Evolutionary conservation across 2,797 vertebrate genomes (phyloP).

Genomic region (Poecile montanus): DNA sequence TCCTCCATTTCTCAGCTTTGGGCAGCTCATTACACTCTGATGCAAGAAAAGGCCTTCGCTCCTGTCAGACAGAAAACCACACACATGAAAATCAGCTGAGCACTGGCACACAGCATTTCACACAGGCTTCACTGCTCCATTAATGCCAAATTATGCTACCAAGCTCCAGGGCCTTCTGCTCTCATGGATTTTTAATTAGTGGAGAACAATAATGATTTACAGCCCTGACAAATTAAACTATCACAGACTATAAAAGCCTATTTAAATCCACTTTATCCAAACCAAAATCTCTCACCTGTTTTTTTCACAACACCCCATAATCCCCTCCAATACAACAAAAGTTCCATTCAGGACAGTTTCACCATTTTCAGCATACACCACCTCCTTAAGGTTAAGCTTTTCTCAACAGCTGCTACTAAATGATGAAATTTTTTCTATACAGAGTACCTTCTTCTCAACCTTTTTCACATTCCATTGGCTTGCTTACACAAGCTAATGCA

Average conservation of each 20-base stretch:
- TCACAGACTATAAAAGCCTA: background rate
- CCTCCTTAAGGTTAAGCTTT: background rate
- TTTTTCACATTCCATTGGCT: background rate
- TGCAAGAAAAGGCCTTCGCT: constrained; percentile 91
- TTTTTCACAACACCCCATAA: background rate
- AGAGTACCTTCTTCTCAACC: background rate
- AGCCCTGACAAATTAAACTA: background rate
- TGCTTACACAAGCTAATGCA: background rate
- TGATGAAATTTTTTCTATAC: background rate
- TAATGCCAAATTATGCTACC: background rate
- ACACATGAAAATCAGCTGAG: background rate
- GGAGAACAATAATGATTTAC: background rate
- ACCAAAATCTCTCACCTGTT: background rate
- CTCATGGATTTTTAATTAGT: accelerated
- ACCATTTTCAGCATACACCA: background rate
- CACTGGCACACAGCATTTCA: background rate
- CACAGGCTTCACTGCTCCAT: background rate
- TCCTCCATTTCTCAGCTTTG: constrained; percentile 96
- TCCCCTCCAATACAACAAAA: background rate
- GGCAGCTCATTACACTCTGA: constrained; percentile 94
- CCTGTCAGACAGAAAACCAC: constrained; percentile 75
- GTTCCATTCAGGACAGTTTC: background rate
- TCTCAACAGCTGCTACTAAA: background rate
- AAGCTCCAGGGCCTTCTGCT: background rate
- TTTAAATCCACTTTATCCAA: background rate